Evolutionary conservation across 2,797 vertebrate genomes (phyloP).

Genomic region (Lophius americanus): DNA sequence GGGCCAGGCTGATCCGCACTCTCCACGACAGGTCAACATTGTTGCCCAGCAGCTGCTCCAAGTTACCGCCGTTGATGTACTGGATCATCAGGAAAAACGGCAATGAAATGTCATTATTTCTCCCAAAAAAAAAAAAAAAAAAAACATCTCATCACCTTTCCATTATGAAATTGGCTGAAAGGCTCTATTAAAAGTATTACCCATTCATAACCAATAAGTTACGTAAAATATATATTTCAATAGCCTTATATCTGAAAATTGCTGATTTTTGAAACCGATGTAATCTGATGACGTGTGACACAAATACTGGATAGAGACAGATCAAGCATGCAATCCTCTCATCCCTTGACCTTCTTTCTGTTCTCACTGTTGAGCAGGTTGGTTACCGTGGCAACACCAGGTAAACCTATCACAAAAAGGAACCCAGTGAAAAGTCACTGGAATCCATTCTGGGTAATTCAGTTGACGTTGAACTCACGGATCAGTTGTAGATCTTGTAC

Average conservation of each 20-base stretch:
- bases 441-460: no score
- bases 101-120: no score
- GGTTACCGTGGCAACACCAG: constrained; percentile 35
- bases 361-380: constrained; percentile 12
- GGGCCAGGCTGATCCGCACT: constrained; percentile 84
- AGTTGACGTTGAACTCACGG: no score
- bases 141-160: neutral
- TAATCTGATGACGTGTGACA: neutral
- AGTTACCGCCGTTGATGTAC: constrained; percentile 96
- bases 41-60: constrained; percentile 95
- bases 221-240: neutral
- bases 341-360: neutral
- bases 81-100: constrained; percentile 46
- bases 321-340: neutral
- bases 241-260: neutral
- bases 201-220: neutral
- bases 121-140: neutral
- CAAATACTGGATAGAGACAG: neutral
- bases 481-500: no score
- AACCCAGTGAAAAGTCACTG: constrained; percentile 30
- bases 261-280: constrained; percentile 3
- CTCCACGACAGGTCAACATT: constrained; percentile 87
- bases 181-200: no score
- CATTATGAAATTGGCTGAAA: no score
- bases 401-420: constrained; percentile 13